Percentiles rank a stretch among this genome's conserved stretches.
These are phyloP conservation scores for Sarcophilus harrisii DNA, from an alignment of 2,797 vertebrate genomes.

Conservation along the genomic window DNA sequence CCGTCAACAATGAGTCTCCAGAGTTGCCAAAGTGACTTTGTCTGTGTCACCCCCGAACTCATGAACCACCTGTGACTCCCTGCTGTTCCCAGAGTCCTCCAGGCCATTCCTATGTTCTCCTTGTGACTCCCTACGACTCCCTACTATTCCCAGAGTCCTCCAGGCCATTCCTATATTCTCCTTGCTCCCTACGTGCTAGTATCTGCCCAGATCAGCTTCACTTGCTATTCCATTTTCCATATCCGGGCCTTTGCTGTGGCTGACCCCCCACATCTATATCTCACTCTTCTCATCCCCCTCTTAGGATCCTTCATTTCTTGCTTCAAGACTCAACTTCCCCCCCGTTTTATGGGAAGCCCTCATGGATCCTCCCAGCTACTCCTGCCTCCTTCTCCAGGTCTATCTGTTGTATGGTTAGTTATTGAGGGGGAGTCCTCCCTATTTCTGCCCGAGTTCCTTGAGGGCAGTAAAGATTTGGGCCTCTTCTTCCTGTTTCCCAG, in stretches of 20 bases:
- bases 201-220: not conserved
- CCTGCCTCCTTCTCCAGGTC: not conserved
- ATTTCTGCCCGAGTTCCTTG: not conserved
- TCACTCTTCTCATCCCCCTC: not conserved
- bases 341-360: not conserved
- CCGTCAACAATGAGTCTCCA: not conserved
- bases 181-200: not conserved
- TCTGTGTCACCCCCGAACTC: not conserved
- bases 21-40: not conserved
- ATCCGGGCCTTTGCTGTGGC: not conserved
- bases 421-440: not conserved
- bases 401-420: not conserved
- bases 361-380: not conserved
- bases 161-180: no score
- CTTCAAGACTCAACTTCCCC: not conserved
- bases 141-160: no score
- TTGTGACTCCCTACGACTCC: no score
- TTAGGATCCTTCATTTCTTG: not conserved
- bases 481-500: not conserved
- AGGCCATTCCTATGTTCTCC: not conserved
- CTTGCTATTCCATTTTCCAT: not conserved
- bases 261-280: not conserved
- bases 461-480: not conserved
- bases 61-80: not conserved
- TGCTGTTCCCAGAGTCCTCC: not conserved